Base-by-base conservation (phyloP, 2,888 invertebrate species). In the Spisula subtruncata region DNA sequence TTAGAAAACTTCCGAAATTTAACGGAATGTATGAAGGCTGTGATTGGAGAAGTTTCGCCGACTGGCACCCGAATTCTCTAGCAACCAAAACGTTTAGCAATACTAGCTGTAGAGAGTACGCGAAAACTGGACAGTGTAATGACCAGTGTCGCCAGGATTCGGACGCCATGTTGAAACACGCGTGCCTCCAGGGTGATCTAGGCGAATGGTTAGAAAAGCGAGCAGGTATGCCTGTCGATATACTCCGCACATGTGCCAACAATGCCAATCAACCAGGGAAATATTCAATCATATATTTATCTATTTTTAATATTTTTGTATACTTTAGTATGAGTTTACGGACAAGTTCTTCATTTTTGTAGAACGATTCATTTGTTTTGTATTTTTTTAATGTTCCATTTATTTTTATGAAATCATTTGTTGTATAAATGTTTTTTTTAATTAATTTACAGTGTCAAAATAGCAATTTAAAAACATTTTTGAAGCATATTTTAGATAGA, bases 131-230 rank as follows among this genome's bases (percentile, higher is more conserved):
- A 10, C 25, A 81, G 25, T 92, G 92, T 51, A 89, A 71, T 75
- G n/a, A 32, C 25, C 90, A 92, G 48, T 94, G 94, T 89, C 89
- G 88, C 20, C 86, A 85, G 56, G 88, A 88, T 12, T 89, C 94
- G 25, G 81, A 85, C 5, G 85, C 89, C 46, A 79, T 93, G 8
- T 48, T 86, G 29, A 51, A 88, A 35, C 91, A 93, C 66, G 91
- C 92, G 0, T 94, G 94, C 81, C 86, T 94, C 41, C 81, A 91
- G 71, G 94, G 94, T 0, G 92, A 93, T 79, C 66, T 94, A 29
- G 93, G 93, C 4, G 94, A 93, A 0, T 93, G 86, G 82, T 85
- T 93, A 35, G 85, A 54, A 25, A n/a, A 18, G 20, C 29, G 54
- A n/a, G 75, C 80, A 56, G 35, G 46, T 20, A 54, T 54, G 8